A percentile compares a stretch with the other conserved stretches of the same genome.
Conservation (phyloP, 2,113 vertebrate genomes). For the Poecilia latipinna region DNA sequence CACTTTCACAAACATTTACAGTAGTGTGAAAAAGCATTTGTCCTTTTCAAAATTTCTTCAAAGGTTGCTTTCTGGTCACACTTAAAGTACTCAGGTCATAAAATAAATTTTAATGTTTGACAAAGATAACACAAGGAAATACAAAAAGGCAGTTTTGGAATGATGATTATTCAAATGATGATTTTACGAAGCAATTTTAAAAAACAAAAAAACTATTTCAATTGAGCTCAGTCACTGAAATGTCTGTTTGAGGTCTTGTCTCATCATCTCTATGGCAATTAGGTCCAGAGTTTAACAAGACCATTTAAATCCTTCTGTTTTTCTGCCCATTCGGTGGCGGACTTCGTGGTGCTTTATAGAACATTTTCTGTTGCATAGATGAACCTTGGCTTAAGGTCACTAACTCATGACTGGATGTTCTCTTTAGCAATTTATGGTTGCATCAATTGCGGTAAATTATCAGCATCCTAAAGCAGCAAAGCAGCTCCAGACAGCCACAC, state of each 20-base stretch:
- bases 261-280: background rate
- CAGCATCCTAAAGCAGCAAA: background rate
- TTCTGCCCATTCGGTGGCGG: background rate
- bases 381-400: too few relatives aligned
- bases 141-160: too few relatives aligned
- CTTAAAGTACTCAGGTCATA: too few relatives aligned
- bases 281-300: background rate
- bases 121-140: too few relatives aligned
- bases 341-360: background rate
- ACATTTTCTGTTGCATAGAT: background rate
- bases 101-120: too few relatives aligned
- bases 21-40: background rate
- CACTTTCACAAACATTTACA: conserved; percentile 7
- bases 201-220: background rate
- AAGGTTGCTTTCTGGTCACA: too few relatives aligned
- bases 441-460: background rate
- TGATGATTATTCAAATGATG: background rate
- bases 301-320: too few relatives aligned
- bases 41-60: too few relatives aligned
- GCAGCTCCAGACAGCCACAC: too few relatives aligned
- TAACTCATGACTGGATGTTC: background rate
- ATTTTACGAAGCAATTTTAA: background rate
- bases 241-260: too few relatives aligned
- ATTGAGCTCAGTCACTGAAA: background rate
- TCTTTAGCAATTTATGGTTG: background rate